These are phyloP conservation scores for Acropora tenuis DNA, from an alignment of 64 coral and sea anemone species.

Conservation along the genomic window DNA sequence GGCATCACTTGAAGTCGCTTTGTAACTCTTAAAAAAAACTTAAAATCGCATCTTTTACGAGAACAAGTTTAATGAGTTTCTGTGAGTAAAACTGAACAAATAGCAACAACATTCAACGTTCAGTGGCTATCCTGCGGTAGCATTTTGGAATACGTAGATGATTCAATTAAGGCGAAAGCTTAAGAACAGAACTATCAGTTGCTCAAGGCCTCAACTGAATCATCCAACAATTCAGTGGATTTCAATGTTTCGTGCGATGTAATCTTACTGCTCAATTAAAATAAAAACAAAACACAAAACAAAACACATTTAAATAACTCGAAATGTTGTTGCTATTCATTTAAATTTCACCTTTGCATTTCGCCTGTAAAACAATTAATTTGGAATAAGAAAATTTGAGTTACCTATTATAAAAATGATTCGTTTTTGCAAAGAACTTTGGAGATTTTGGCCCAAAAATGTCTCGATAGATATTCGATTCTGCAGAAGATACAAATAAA, in stretches of 20 bases:
- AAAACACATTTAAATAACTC: background rate
- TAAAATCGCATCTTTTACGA: background rate
- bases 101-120: background rate
- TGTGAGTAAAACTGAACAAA: background rate
- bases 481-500: no score
- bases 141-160: no score
- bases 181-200: no score
- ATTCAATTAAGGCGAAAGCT: no score
- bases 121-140: no score
- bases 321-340: background rate
- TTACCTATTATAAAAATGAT: no score
- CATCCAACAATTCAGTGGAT: no score
- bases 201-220: no score
- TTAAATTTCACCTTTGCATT: background rate
- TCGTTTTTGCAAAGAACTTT: no score
- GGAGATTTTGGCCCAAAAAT: background rate
- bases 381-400: no score
- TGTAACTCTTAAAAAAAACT: background rate
- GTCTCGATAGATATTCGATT: background rate
- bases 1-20: background rate
- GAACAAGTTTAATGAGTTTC: background rate
- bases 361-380: no score
- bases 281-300: slow-evolving; percentile 2
- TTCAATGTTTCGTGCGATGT: background rate
- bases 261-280: background rate